Base-by-base conservation (phyloP, 2,113 vertebrate genomes). In the Microcebus griseorufus region DNA sequence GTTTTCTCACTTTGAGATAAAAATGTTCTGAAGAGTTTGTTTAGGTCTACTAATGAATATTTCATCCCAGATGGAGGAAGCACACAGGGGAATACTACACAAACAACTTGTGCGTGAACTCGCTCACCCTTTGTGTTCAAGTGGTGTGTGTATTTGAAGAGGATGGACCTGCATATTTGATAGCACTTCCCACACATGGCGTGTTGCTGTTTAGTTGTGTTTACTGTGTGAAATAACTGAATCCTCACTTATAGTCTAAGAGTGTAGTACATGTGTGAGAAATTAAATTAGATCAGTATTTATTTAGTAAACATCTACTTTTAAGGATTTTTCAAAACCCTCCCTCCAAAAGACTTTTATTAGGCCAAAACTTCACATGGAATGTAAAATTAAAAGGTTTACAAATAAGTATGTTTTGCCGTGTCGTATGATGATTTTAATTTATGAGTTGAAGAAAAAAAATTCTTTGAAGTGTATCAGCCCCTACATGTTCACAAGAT, bases 381-480 rank as follows among this genome's bases (percentile, higher is more conserved):
- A 96, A 91, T 89, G 97, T 72, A 97, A 98, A 97, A 95, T 97
- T 89, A 98, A 98, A 98, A 98, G 93, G 51, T 79, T 98, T 97
- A 95, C 27, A 97, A 97, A 76, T 95, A 98, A 96, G 81, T 82
- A 94, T 98, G 93, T 98, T 97, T 98, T 98, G 94, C 97, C 95
- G 67, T 93, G 39, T 94, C 12, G 78, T 97, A 93, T 37, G 97
- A 98, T 97, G 97, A 97, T 96, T 97, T 98, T 98, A 97, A 98
- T 98, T 97, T 98, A 83, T 65, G 97, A 96, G 98, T 97, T 97
- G 86, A 73, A 45, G 42, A 45, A 70, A 88, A 96, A 96, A 87
- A 87, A 70, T 89, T 70, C 97, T 98, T 99, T 98, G 98, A 99
- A 98, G 88, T 93, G 64, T 95, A 97, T 98, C 98, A 98, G 97